Base-by-base conservation (phyloP, 2,888 invertebrate genomes). In the Caenorhabditis angaria region DNA sequence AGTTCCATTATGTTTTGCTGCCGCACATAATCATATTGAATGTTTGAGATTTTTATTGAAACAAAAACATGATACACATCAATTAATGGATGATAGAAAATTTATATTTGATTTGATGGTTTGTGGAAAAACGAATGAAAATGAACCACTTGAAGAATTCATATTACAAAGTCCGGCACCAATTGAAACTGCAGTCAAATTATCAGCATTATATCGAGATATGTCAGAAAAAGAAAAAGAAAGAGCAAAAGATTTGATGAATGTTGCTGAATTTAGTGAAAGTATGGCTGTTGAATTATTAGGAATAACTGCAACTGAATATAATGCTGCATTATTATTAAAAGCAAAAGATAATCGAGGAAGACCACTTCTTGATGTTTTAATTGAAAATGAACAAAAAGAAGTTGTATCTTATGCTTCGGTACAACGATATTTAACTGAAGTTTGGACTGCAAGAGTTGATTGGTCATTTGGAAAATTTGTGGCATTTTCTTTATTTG, bases 91-190 rank as follows among this genome's bases (percentile, higher is more conserved):
- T 80, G 97, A 99, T 88, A 92, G 94, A 87, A 92, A 95, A 91
- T 99, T 97, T 88, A 82, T 86, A 61, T 97, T 96, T 89, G 97
- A 99, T 88, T 90, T 99, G 85, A 99, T 99, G 95, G 93, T 96
- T 2, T 88, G 89, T 77, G 89, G 89, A 10, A 89, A 89, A 74
- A 86, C 89, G 92, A 89, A 94, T 89, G 93, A 94, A 87, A 96
- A 97, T 89, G 93, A 94, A 85, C 96, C 97, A 0, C 94, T 99
- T 76, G 94, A 96, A 88, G 97, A 99, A 88, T 99, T 99, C 88
- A 93, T 99, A 28, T 90, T 99, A 69, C 94, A 96, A n/a, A 97
- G 97, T 0, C 95, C 96, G n/a, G 97, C 97, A 3, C 97, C 97
- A 0, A 96, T 97, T 29, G 97, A 99, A 88, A 95, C 97, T 18